Evolutionary conservation across 2,797 vertebrate genomes (phyloP).

Genomic region (Hypotaenidia okinawae): DNA sequence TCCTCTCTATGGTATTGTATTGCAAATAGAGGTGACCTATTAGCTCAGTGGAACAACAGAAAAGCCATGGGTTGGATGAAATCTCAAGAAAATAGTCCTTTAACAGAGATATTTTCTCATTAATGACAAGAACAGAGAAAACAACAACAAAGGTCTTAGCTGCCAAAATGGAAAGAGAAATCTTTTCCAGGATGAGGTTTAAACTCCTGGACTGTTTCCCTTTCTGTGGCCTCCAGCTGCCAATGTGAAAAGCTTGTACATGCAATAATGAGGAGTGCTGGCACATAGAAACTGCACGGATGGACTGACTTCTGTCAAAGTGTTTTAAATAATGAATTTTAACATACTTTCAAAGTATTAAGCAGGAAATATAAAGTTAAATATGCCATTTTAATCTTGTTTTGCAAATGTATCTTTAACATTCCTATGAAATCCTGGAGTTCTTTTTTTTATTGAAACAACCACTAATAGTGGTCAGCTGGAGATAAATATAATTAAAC

Average conservation of each 20-base stretch:
- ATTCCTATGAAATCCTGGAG: background rate
- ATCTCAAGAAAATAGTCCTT: background rate
- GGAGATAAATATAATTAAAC: background rate
- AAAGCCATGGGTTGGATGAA: background rate
- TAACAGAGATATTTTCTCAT: background rate
- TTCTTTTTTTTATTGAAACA: background rate
- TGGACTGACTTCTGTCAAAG: background rate
- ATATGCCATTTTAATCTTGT: background rate
- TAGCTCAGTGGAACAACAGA: background rate
- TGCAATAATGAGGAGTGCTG: background rate
- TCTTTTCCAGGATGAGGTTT: background rate
- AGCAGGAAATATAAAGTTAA: background rate
- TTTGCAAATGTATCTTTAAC: background rate
- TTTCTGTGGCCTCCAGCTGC: background rate
- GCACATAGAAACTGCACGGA: fast-evolving
- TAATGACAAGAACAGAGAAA: background rate
- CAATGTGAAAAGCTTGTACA: background rate
- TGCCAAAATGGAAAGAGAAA: background rate
- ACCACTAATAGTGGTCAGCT: background rate
- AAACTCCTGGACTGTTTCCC: background rate
- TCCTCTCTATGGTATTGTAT: background rate
- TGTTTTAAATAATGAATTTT: background rate
- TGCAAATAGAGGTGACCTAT: background rate
- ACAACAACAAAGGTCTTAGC: background rate
- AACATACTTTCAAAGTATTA: background rate